phyloP scores from a whole-genome alignment of 2,113 vertebrate species.

The Chloroceryle aenea region DNA sequence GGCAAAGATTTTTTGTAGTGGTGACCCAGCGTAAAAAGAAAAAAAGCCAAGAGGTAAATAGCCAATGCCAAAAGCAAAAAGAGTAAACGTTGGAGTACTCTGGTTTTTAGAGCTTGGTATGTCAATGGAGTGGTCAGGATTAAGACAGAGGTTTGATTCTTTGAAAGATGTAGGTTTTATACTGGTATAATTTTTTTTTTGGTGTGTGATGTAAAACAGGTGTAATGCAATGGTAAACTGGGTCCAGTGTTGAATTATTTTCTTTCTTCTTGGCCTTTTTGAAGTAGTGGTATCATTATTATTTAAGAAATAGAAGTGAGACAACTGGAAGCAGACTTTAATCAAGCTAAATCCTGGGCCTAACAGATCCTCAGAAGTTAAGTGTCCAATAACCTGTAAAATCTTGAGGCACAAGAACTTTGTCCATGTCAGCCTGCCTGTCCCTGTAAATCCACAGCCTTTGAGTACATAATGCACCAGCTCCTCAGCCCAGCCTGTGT shows the following conservation, averaged over 20 bases:
- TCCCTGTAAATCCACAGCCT: neutral
- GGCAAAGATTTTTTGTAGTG: neutral
- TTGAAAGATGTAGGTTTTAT: neutral
- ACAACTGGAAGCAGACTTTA: neutral
- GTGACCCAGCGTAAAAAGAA: neutral
- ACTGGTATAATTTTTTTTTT: neutral
- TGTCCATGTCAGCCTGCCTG: neutral
- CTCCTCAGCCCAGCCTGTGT: rapidly evolving
- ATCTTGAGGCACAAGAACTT: neutral
- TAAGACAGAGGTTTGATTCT: neutral
- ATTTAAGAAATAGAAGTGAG: neutral
- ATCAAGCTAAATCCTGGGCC: neutral
- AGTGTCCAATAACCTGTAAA: neutral
- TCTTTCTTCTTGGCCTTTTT: neutral
- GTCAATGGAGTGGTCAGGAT: neutral
- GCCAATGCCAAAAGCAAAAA: neutral
- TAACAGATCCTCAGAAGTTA: neutral
- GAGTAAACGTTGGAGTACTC: neutral
- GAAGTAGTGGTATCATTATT: neutral
- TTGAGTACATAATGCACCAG: rapidly evolving
- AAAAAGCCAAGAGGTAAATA: neutral
- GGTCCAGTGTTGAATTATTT: neutral
- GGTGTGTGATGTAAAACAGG: neutral
- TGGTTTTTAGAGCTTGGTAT: neutral
- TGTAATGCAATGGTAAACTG: neutral